Base-by-base conservation (phyloP, 1,140 invertebrate species). In the Trichonephila clavipes region DNA sequence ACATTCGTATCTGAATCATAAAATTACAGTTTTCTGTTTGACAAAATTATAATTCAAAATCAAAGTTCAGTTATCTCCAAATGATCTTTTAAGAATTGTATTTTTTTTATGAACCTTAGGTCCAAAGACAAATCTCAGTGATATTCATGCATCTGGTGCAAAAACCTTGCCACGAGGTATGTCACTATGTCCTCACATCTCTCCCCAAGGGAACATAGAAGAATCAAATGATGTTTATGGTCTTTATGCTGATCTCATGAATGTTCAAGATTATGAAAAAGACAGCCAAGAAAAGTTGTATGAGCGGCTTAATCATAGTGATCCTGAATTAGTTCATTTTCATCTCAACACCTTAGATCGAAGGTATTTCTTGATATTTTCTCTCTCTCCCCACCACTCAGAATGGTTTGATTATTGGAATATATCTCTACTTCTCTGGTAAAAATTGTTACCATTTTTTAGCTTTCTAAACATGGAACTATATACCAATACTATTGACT, bases 171-270 rank as follows among this genome's bases (percentile, higher is more conserved):
- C 98, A 0, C 96, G 97, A 10, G 97, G 96, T n/a, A 95, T 66
- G 96, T 96, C 92, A 96, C 97, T 61, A 95, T 97, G 18, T 97
- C 66, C 69, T 83, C 90, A 95, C 88, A 91, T 87, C 19, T 86
- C 92, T 64, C 86, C 92, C 18, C 69, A 90, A 16, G 58, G 77
- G 81, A 89, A 59, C n/a, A 81, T 88, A 34, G 93, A 94, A 86
- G 86, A 83, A 62, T 92, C 91, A 24, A 94, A 88, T 91, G 94
- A 94, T 89, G 95, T 99, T 0, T 98, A 98, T 95, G 98, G 98
- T 0, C 96, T 99, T 0, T 99, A 98, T 95, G 98, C 97, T 0
- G 98, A 98, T 95, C 96, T 99, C 40, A 98, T 99, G 96, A 98
- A 98, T 95, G 97, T 98, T 2, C 98, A 98, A 95, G 98, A 98